Base-by-base conservation (phyloP, 2,888 invertebrate genomes). In the Caenorhabditis macrosperma region DNA sequence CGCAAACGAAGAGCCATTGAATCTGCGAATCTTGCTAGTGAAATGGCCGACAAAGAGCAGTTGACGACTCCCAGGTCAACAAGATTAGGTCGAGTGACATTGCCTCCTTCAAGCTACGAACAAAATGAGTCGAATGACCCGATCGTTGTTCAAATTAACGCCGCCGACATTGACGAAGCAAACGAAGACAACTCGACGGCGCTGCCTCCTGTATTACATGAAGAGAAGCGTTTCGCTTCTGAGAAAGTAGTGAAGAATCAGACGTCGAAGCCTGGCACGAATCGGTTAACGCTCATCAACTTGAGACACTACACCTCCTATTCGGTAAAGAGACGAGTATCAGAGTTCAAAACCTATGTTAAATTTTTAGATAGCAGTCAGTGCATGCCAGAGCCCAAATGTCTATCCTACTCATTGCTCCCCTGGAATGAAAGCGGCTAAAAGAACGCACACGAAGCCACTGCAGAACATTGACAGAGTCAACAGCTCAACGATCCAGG, bases 251-350 rank as follows among this genome's bases (percentile, higher is more conserved):
- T n/a, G 50, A 50, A 20, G 28, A 72, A 81, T 33, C 48, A 69
- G 12, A 61, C 77, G 30, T 63, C 64, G 5, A 48, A 41, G 22
- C 59, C 74, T 26, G 83, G 84, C 5, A 72, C 67, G 1, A 67
- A 33, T 15, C 38, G 38, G 1, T 78, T 50, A n/a, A 60, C 35
- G 22, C 52, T 89, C 26, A 67, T 54, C 2, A 76, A 78, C n/a
- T 78, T 89, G 54, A 83, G 78, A 22, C 89, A 89, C 68, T 89
- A 61, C 57, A 84, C 87, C 10, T 57, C 76, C 12, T 89, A 89
- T 54, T 77, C 82, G 67, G 86, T 89, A n/a, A n/a, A n/a, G n/a
- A n/a, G n/a, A n/a, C n/a, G 54, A 52, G 69, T 67, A 15, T 10
- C 12, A 15, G 41, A 9, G 17, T 12, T 28, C 4, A 57, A 35